A percentile compares a stretch with the other conserved stretches of the same genome.
These are phyloP conservation scores for Noctua comes DNA, from an alignment of 2,888 invertebrate species.

Conservation along the genomic window DNA sequence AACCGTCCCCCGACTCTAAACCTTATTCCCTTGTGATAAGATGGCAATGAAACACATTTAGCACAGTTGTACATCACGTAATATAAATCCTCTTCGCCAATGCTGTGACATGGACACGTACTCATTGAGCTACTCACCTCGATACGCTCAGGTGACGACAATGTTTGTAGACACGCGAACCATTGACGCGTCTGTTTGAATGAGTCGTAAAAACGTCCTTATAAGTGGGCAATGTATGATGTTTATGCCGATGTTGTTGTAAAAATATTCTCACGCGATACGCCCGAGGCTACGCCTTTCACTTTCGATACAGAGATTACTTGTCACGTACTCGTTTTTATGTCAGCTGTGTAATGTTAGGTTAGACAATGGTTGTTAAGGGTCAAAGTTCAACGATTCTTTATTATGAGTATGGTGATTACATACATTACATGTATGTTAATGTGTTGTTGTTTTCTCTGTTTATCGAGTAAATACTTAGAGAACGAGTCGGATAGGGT, in stretches of 20 bases:
- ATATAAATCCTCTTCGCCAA: slow-evolving; percentile 67
- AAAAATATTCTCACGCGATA: slow-evolving; percentile 70
- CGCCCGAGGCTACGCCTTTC: slow-evolving; percentile 77
- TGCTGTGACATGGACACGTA: slow-evolving; percentile 65
- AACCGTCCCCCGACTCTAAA: slow-evolving; percentile 30
- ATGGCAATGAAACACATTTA: slow-evolving; percentile 38
- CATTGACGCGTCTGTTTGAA: slow-evolving; percentile 56
- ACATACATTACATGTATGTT: background rate
- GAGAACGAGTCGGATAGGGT: background rate
- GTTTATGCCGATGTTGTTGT: slow-evolving; percentile 40
- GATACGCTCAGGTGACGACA: slow-evolving; percentile 15
- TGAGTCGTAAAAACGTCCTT: slow-evolving; percentile 33
- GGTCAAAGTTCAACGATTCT: slow-evolving; percentile 60
- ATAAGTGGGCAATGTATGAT: slow-evolving; percentile 56
- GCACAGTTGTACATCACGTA: slow-evolving; percentile 64
- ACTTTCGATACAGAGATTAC: slow-evolving; percentile 74
- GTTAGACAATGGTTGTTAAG: slow-evolving; percentile 56
- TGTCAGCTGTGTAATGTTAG: slow-evolving; percentile 57
- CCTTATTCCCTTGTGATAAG: slow-evolving; percentile 56
- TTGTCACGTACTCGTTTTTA: slow-evolving; percentile 67
- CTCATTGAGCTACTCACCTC: slow-evolving; percentile 60
- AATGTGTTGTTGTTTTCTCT: slow-evolving; percentile 26
- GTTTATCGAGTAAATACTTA: background rate
- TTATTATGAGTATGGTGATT: slow-evolving; percentile 38
- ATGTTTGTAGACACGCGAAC: slow-evolving; percentile 35